Evolutionary conservation across 2,797 vertebrate species (phyloP).

Genomic region (Pterois miles): DNA sequence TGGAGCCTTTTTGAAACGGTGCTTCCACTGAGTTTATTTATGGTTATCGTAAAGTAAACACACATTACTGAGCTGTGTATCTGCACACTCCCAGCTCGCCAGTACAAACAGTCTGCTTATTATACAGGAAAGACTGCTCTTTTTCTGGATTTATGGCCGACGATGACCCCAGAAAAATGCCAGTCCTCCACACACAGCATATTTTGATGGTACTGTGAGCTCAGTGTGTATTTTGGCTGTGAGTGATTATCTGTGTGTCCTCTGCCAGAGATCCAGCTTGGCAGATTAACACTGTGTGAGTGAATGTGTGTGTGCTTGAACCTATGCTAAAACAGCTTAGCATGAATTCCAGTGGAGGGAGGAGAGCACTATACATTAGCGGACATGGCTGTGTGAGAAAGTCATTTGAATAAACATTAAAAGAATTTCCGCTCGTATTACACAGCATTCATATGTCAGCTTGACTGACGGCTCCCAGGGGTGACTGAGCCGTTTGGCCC

Average conservation of each 20-base stretch:
- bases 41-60: constrained; percentile 49
- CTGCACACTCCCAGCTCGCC: constrained; percentile 11
- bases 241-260: constrained; percentile 52
- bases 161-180: constrained; percentile 44
- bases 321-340: constrained; percentile 50
- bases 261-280: constrained; percentile 61
- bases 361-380: constrained; percentile 28
- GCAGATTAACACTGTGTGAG: constrained; percentile 53
- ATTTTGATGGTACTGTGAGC: constrained; percentile 32
- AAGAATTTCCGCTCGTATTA: constrained; percentile 45
- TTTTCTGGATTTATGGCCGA: constrained; percentile 23
- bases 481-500: constrained; percentile 64
- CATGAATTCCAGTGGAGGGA: constrained; percentile 59
- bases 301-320: constrained; percentile 8
- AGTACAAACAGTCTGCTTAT: background rate
- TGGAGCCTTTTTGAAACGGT: background rate
- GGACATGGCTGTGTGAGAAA: constrained; percentile 23
- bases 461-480: constrained; percentile 64
- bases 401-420: constrained; percentile 15
- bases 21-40: constrained; percentile 39
- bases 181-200: constrained; percentile 15
- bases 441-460: constrained; percentile 57
- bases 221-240: constrained; percentile 62
- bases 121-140: background rate
- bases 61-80: constrained; percentile 16